Conservation (phyloP, 2,888 invertebrate species). For the Choristoneura rosaceana region DNA sequence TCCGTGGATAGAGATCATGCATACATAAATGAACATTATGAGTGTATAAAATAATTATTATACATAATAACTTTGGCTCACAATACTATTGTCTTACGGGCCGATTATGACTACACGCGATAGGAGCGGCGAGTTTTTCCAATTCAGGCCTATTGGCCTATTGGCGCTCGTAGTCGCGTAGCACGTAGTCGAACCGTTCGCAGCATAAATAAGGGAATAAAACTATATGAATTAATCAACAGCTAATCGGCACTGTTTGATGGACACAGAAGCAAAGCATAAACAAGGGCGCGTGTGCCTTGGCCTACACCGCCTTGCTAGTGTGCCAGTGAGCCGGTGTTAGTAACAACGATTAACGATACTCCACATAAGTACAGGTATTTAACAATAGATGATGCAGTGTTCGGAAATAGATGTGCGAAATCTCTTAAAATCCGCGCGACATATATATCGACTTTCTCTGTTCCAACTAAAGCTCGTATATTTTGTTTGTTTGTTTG, state of each 20-base stretch:
- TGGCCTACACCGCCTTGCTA: background rate
- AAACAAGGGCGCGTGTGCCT: background rate
- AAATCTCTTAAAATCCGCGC: too few relatives aligned
- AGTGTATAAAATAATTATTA: constrained; percentile 34
- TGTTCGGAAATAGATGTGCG: background rate
- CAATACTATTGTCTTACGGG: constrained; percentile 44
- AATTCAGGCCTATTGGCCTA: too few relatives aligned
- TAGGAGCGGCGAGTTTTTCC: too few relatives aligned
- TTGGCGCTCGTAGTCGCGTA: too few relatives aligned
- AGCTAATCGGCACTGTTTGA: background rate
- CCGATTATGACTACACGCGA: too few relatives aligned
- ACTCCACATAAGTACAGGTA: constrained; percentile 31
- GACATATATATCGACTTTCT: too few relatives aligned
- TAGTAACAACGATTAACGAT: constrained; percentile 7
- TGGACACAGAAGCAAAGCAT: background rate
- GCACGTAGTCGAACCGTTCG: background rate
- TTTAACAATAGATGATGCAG: background rate
- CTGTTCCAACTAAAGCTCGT: too few relatives aligned
- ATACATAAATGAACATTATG: constrained; percentile 28
- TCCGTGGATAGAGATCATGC: constrained; percentile 46
- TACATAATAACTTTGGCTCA: constrained; percentile 47
- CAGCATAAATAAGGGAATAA: background rate
- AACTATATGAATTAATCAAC: constrained; percentile 9
- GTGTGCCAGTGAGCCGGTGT: background rate
- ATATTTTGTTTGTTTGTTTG: too few relatives aligned